These are phyloP conservation scores for Drepanosiphum platanoidis DNA, from an alignment of 2,888 invertebrate genomes.

Conservation along the genomic window DNA sequence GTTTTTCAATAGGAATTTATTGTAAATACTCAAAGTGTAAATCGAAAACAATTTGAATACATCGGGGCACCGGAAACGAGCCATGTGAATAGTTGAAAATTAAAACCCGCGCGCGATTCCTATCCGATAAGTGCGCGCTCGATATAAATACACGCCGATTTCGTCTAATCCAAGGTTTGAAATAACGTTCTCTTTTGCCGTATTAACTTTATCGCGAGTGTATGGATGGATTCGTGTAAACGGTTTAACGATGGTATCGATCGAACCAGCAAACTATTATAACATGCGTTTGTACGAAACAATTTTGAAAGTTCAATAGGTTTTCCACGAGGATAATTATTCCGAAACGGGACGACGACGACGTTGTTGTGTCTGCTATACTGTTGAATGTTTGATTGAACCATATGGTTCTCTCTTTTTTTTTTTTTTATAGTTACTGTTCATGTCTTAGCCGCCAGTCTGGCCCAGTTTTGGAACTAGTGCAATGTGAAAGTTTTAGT, in stretches of 20 bases:
- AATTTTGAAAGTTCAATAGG: constrained; percentile 1
- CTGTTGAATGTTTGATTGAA: constrained; percentile 58
- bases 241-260: background rate
- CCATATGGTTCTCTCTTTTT: constrained; percentile 36
- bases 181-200: no score
- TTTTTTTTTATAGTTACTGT: constrained; percentile 46
- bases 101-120: no score
- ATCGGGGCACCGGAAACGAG: no score
- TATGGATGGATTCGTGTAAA: no score
- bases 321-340: constrained; percentile 12
- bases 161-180: no score
- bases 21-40: no score
- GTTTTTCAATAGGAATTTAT: no score
- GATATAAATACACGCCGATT: no score
- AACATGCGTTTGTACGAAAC: background rate
- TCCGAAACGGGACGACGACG: background rate
- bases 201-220: no score
- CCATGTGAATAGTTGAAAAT: no score
- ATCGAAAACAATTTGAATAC: no score
- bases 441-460: constrained; percentile 50
- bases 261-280: background rate
- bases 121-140: no score
- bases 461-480: constrained; percentile 62
- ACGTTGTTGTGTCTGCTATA: constrained; percentile 46
- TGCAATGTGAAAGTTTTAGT: constrained; percentile 61